Percentiles rank a stretch among this genome's conserved stretches.
Evolutionary conservation across 2,888 invertebrate genomes (phyloP).

Genomic region (Andrena bucephala): DNA sequence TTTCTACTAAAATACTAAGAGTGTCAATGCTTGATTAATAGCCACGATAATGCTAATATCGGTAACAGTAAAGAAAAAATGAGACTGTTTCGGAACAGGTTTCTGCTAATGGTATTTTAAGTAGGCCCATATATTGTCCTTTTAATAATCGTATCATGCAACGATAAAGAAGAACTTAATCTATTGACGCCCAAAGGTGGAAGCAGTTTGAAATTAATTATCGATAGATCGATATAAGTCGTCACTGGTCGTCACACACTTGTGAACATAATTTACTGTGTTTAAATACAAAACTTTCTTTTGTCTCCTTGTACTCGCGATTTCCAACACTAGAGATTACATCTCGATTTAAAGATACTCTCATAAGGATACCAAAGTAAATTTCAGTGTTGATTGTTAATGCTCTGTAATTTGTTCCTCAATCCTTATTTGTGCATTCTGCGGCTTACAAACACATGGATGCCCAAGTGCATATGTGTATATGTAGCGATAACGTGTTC

Average conservation of each 20-base stretch:
- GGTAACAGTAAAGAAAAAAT: no score
- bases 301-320: background rate
- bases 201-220: background rate
- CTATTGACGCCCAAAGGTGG: no score
- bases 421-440: conserved; percentile 40
- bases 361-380: background rate
- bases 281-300: background rate
- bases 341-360: background rate
- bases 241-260: no score
- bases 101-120: no score
- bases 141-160: no score
- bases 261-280: background rate
- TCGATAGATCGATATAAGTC: background rate
- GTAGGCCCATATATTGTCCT: no score
- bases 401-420: background rate
- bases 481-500: background rate
- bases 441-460: background rate
- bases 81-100: no score
- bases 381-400: background rate
- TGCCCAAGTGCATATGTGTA: background rate
- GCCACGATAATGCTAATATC: no score
- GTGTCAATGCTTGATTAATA: no score
- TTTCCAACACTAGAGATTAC: background rate
- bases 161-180: no score
- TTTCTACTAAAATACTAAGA: no score